phyloP scores from a whole-genome alignment of 1,140 invertebrate species.

The Drosophila gunungcola region DNA sequence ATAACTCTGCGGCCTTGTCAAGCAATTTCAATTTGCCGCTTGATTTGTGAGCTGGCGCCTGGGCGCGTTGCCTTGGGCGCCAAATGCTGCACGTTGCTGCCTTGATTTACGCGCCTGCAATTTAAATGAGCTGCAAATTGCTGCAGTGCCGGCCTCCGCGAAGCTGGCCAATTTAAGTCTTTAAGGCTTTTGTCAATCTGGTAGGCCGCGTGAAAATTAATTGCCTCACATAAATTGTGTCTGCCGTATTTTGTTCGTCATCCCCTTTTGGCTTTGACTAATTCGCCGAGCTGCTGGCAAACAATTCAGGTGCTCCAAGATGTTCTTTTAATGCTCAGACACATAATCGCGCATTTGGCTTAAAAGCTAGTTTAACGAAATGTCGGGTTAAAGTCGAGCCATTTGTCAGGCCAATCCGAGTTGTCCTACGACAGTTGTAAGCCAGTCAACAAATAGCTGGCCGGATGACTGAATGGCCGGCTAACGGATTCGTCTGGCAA shows the following conservation, averaged over 20 bases:
- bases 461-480: conserved; percentile 31
- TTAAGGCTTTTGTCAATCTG: conserved; percentile 46
- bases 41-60: conserved; percentile 64
- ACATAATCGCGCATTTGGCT: conserved; percentile 47
- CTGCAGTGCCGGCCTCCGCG: conserved; percentile 15
- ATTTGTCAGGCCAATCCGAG: conserved; percentile 43
- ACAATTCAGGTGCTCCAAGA: conserved; percentile 54
- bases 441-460: conserved; percentile 35
- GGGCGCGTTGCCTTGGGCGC: conserved; percentile 23
- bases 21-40: conserved; percentile 58
- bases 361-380: conserved; percentile 35
- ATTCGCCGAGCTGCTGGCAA: conserved; percentile 46
- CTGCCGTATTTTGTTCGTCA: conserved; percentile 16
- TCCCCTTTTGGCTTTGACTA: conserved; percentile 56
- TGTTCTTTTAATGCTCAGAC: conserved; percentile 13
- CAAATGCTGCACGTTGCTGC: conserved; percentile 52
- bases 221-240: conserved; percentile 62
- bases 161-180: conserved; percentile 31
- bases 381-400: conserved; percentile 42
- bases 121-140: conserved; percentile 78
- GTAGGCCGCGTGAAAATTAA: conserved; percentile 45
- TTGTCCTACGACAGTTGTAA: conserved; percentile 30
- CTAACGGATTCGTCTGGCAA: conserved; percentile 42
- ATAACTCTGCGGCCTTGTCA: conserved; percentile 58
- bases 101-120: conserved; percentile 68